Conservation (phyloP, 2,888 invertebrate species). For the Mamestra brassicae region DNA sequence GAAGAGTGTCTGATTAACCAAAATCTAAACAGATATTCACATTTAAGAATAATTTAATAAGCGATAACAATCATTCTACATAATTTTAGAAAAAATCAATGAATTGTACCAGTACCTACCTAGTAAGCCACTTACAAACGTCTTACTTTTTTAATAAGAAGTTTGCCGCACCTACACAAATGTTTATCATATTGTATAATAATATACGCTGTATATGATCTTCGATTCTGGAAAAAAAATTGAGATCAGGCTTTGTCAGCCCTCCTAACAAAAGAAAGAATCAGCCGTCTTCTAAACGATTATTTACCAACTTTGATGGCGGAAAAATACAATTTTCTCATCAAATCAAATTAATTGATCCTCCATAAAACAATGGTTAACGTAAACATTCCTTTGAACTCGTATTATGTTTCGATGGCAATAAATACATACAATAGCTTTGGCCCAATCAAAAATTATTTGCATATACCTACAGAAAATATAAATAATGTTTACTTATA, state of each 20-base stretch:
- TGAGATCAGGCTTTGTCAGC: not conserved
- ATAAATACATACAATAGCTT: not conserved
- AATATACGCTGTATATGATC: not conserved
- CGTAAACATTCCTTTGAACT: not conserved
- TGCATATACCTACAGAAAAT: not conserved
- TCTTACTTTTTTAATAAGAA: not conserved
- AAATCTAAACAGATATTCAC: not conserved
- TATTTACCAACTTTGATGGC: not conserved
- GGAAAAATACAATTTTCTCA: not conserved
- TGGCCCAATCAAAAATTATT: constrained; percentile 5
- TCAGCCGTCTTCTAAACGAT: not conserved
- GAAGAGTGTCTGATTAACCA: not conserved
- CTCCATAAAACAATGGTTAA: constrained; percentile 5
- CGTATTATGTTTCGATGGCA: not conserved
- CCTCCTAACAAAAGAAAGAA: not conserved
- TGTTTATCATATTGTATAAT: not conserved
- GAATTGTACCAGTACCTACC: not conserved
- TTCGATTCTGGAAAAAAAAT: not conserved
- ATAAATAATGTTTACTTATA: constrained; percentile 15
- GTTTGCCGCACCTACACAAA: not conserved
- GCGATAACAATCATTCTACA: not conserved
- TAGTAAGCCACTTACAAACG: not conserved
- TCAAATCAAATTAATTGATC: constrained; percentile 8
- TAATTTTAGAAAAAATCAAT: not conserved
- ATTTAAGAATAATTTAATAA: not conserved